Evolutionary conservation across 2,113 vertebrate species (phyloP), one percentile per base, ranked within the genome.

Genomic region (Archocentrus centrarchus): DNA sequence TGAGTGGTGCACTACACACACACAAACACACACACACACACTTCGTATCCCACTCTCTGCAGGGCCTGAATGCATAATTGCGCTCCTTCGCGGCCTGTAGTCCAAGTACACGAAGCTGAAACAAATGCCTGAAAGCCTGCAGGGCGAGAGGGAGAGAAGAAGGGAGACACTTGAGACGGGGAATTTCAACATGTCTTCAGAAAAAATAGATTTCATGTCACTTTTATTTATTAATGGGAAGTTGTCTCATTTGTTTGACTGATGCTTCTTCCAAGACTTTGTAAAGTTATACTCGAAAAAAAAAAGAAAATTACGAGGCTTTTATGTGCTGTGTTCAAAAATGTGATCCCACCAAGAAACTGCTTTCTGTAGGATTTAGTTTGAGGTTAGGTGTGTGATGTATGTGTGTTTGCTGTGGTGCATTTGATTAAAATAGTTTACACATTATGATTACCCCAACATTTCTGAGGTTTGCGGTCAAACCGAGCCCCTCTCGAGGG

Each of bases 381-480:
- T 22, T 50, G 84, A 84, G 84, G 80, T 82, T 61, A 10, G 1
- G 35, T 50, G 32, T 90, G 75, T 80, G 87, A 88, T 89, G 82
- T 60, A 41, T 30, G 64, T 47, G 1, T 62, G 53, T 85, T 85
- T 84, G 58, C 55, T 91, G 91, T 85, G 80, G 85, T 91, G n/a
- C n/a, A 30, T 75, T 80, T 80, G 39, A 89, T 86, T 91, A 75
- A 91, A 87, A 81, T 41, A 60, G 84, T 78, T 88, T 90, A 64
- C 81, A 76, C 81, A 53, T 89, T 62, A 78, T 83, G 79, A 90
- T 78, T 80, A 76, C 80, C 64, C 59, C 35, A 39, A 87, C 68
- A 89, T 93, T 80, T 87, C 59, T 90, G 86, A 83, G 91, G 87
- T 84, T 24, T 92, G 89, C 50, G 90, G 85, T 86, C 27, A 13